Conservation (phyloP, 2,113 vertebrate genomes). For the Lathamus discolor region DNA sequence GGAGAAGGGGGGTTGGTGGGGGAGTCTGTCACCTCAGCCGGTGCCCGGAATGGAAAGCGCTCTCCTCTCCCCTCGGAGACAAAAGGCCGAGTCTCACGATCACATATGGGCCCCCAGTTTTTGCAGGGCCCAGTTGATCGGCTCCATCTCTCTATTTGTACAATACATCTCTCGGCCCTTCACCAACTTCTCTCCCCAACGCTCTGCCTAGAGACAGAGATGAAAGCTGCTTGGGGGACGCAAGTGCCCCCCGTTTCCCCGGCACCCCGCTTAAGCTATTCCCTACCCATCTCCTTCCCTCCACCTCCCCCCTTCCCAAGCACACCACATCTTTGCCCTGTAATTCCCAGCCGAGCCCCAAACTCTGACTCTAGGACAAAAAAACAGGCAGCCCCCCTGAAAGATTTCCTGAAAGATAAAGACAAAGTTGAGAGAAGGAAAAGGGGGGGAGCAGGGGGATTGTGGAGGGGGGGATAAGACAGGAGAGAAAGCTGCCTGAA, state of each 20-base stretch:
- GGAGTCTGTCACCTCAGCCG: slow-evolving; percentile 46
- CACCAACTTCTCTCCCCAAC: background rate
- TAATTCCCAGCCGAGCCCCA: slow-evolving; percentile 40
- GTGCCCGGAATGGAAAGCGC: slow-evolving; percentile 13
- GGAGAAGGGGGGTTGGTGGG: background rate
- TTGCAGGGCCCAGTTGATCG: background rate
- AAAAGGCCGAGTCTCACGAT: background rate
- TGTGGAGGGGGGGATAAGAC: background rate
- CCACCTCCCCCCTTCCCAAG: background rate
- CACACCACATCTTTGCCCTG: slow-evolving; percentile 31
- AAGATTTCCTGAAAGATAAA: slow-evolving; percentile 63
- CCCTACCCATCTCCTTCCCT: background rate
- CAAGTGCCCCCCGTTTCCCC: background rate
- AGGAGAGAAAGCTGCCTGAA: slow-evolving; percentile 76
- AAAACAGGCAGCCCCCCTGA: background rate
- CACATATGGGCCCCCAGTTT: background rate
- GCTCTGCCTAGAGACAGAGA: background rate
- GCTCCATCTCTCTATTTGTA: background rate
- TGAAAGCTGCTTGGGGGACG: background rate
- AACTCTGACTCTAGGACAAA: background rate
- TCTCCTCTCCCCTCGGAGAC: slow-evolving; percentile 17
- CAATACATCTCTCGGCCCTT: slow-evolving; percentile 23
- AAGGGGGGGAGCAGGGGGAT: too few species aligned
- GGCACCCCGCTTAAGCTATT: background rate
- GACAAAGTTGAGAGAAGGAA: slow-evolving; percentile 35